Percentiles rank a stretch among this genome's conserved stretches.
Conservation (phyloP, 1,140 invertebrate genomes). For the Scaptomyza pallida region DNA sequence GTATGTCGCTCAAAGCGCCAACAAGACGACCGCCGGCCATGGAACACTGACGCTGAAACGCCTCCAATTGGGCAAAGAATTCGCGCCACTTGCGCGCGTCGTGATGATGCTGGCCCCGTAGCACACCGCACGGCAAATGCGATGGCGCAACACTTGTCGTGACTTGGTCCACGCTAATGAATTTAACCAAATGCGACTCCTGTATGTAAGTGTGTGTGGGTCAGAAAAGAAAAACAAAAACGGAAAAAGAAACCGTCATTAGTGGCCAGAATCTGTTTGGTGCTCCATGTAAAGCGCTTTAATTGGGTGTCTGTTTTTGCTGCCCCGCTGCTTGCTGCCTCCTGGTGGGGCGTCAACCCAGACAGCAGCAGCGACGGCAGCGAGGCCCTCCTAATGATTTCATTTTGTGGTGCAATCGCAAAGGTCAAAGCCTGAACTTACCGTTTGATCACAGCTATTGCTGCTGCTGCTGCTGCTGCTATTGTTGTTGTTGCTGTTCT, state of each 20-base stretch:
- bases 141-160: slow-evolving; percentile 83
- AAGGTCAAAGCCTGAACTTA: slow-evolving; percentile 71
- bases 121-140: slow-evolving; percentile 81
- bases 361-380: not conserved
- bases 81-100: slow-evolving; percentile 87
- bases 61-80: slow-evolving; percentile 87
- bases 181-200: slow-evolving; percentile 74
- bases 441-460: slow-evolving; percentile 64
- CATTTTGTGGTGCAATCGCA: slow-evolving; percentile 62
- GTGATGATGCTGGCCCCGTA: slow-evolving; percentile 85
- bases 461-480: slow-evolving; percentile 36
- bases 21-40: slow-evolving; percentile 85
- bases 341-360: slow-evolving; percentile 65
- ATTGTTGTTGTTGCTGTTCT: slow-evolving; percentile 33
- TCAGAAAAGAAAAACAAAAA: slow-evolving; percentile 20
- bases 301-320: slow-evolving; percentile 64
- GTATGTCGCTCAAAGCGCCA: slow-evolving; percentile 85
- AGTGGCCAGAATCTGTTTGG: slow-evolving; percentile 64
- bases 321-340: not conserved
- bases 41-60: slow-evolving; percentile 85
- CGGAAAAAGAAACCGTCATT: slow-evolving; percentile 54
- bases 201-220: slow-evolving; percentile 38
- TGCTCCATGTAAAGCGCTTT: slow-evolving; percentile 69
- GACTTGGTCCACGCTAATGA: slow-evolving; percentile 84
- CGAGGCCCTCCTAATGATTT: slow-evolving; percentile 54